Evolutionary conservation across 2,113 vertebrate species (phyloP).

Genomic region (Syngnathus floridae): DNA sequence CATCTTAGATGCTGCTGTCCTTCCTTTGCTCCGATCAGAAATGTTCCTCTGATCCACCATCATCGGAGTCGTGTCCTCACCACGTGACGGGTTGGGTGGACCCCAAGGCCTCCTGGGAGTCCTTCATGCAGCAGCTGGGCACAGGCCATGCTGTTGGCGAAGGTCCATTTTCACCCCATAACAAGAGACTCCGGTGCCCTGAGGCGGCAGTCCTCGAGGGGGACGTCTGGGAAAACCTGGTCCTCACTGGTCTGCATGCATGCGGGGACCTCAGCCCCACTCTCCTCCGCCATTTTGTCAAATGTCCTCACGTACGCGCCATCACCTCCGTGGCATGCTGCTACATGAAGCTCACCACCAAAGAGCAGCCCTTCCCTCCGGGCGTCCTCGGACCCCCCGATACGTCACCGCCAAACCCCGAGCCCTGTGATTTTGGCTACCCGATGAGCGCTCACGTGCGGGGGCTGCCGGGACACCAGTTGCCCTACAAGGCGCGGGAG

Average conservation of each 20-base stretch:
- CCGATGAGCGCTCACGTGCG: constrained; percentile 80
- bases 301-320: constrained; percentile 71
- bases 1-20: not conserved
- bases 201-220: not conserved
- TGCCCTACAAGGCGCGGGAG: constrained; percentile 86
- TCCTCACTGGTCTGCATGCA: constrained; percentile 86
- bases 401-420: not conserved
- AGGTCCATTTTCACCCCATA: constrained; percentile 19
- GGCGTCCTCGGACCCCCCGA: constrained; percentile 24
- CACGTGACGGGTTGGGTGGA: constrained; percentile 78
- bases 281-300: constrained; percentile 79
- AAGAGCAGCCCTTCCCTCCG: constrained; percentile 48
- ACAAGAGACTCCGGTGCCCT: constrained; percentile 46
- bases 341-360: constrained; percentile 87
- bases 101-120: constrained; percentile 70
- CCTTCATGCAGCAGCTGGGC: constrained; percentile 70
- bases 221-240: constrained; percentile 40
- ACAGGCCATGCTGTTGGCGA: not conserved
- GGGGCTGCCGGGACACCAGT: constrained; percentile 62
- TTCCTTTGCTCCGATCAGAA: constrained; percentile 32
- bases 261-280: constrained; percentile 88
- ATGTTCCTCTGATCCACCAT: constrained; percentile 8
- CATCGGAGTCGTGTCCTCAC: constrained; percentile 42
- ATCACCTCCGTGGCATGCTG: constrained; percentile 86
- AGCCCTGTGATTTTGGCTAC: constrained; percentile 61